A percentile compares a stretch with the other conserved stretches of the same genome.
Evolutionary conservation across 2,113 vertebrate genomes (phyloP).

Genomic region (Nycticorax nycticorax): DNA sequence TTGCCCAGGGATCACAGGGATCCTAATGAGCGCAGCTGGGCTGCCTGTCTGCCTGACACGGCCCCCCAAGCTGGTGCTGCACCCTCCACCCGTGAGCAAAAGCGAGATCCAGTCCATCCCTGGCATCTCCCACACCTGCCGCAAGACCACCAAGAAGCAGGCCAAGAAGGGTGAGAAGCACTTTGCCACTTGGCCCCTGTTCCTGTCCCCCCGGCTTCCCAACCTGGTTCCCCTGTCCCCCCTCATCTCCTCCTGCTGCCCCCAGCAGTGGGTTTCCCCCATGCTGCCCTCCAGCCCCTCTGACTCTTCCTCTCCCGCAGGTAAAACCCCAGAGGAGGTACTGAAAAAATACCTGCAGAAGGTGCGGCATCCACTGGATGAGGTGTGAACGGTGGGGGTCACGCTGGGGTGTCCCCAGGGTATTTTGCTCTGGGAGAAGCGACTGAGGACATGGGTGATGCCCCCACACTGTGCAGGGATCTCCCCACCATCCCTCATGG

Average conservation of each 20-base stretch:
- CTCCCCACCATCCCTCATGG: accelerated
- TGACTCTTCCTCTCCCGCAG: background rate
- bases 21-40: slow-evolving; percentile 92
- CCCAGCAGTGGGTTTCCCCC: background rate
- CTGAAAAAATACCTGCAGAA: slow-evolving; percentile 93
- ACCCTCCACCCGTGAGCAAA: slow-evolving; percentile 91
- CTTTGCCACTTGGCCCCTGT: background rate
- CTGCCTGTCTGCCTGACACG: slow-evolving; percentile 92
- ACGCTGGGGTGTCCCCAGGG: accelerated
- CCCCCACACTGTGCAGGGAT: accelerated
- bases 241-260: accelerated
- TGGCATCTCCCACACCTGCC: slow-evolving; percentile 87
- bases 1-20: slow-evolving; percentile 89
- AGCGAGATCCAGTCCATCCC: slow-evolving; percentile 92
- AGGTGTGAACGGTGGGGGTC: slow-evolving; percentile 72
- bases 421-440: background rate
- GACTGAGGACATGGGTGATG: accelerated
- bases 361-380: slow-evolving; percentile 87
- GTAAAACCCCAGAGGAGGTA: slow-evolving; percentile 91
- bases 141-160: slow-evolving; percentile 95
- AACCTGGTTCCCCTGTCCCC: too few species aligned
- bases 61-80: slow-evolving; percentile 89
- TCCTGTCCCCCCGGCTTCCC: background rate
- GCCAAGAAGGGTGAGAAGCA: slow-evolving; percentile 87
- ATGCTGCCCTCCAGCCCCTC: background rate